Percentiles rank a stretch among this genome's conserved stretches.
Conservation (phyloP, 1,140 invertebrate genomes). For the Cydia splendana region DNA sequence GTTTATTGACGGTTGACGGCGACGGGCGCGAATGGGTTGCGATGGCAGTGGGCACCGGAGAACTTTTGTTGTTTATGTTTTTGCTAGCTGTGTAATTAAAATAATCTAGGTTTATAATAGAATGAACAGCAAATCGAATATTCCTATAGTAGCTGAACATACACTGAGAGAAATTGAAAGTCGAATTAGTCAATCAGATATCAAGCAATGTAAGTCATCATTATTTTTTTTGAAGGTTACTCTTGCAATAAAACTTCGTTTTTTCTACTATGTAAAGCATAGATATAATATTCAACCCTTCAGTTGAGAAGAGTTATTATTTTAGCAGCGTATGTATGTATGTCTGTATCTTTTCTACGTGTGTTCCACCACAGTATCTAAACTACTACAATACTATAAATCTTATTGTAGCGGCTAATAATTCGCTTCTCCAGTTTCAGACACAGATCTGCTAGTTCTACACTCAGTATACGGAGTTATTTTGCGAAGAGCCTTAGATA, state of each 20-base stretch:
- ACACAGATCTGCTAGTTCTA: conserved; percentile 79
- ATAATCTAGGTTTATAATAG: background rate
- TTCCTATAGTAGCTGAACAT: conserved; percentile 19
- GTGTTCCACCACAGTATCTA: background rate
- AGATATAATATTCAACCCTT: too few species aligned
- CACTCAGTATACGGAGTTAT: conserved; percentile 80
- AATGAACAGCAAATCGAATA: background rate
- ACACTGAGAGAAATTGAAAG: conserved; percentile 15
- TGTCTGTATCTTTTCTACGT: background rate
- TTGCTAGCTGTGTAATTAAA: background rate
- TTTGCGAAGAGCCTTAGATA: conserved; percentile 81
- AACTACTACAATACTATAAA: too few species aligned
- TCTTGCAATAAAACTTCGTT: background rate
- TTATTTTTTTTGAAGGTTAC: conserved; percentile 10
- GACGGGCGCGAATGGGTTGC: too few species aligned
- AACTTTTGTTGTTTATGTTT: background rate
- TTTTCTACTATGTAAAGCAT: background rate
- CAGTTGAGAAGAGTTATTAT: background rate
- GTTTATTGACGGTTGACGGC: too few species aligned
- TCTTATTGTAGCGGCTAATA: background rate
- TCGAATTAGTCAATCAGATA: background rate
- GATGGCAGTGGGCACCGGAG: too few species aligned
- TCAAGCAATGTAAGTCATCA: conserved; percentile 15
- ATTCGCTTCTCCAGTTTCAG: conserved; percentile 64
- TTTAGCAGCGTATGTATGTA: background rate